These are phyloP conservation scores for Eupithecia vulgata DNA, from an alignment of 2,888 invertebrate genomes.

Conservation along the genomic window DNA sequence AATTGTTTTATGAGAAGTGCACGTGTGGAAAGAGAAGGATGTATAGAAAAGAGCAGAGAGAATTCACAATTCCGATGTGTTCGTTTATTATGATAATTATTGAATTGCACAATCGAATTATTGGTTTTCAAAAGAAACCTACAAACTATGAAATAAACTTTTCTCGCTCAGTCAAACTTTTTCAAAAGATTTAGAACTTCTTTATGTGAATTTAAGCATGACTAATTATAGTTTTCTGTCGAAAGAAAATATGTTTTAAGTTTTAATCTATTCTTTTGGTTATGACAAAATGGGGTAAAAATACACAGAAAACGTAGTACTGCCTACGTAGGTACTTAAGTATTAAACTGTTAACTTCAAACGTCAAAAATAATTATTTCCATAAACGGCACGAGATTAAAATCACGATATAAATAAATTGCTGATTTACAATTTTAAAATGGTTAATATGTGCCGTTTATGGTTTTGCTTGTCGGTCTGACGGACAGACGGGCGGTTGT, in stretches of 20 bases:
- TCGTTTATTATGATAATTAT: slow-evolving; percentile 75
- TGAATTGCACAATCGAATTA: slow-evolving; percentile 70
- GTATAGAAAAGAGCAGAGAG: slow-evolving; percentile 58
- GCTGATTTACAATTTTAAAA: slow-evolving; percentile 73
- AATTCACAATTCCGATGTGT: slow-evolving; percentile 73
- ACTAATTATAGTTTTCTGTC: neutral
- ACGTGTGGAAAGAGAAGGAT: slow-evolving; percentile 65
- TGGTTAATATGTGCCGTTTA: slow-evolving; percentile 72
- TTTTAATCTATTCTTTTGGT: neutral
- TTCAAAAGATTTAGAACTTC: neutral
- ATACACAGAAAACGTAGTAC: neutral
- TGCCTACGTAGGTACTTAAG: neutral
- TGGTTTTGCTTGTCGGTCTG: slow-evolving; percentile 58
- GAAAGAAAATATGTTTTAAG: neutral
- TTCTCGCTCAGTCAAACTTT: neutral
- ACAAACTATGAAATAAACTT: neutral
- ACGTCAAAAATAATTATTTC: slow-evolving; percentile 67
- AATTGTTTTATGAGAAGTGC: slow-evolving; percentile 73
- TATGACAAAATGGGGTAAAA: neutral
- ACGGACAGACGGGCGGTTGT: slow-evolving; percentile 67
- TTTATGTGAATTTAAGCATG: neutral
- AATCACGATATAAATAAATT: slow-evolving; percentile 67
- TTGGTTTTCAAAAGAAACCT: slow-evolving; percentile 40
- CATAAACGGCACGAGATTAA: slow-evolving; percentile 54
- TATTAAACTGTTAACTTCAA: slow-evolving; percentile 41